These are phyloP conservation scores for Okamejei kenojei DNA, from an alignment of 2,797 vertebrate genomes.

Conservation along the genomic window DNA sequence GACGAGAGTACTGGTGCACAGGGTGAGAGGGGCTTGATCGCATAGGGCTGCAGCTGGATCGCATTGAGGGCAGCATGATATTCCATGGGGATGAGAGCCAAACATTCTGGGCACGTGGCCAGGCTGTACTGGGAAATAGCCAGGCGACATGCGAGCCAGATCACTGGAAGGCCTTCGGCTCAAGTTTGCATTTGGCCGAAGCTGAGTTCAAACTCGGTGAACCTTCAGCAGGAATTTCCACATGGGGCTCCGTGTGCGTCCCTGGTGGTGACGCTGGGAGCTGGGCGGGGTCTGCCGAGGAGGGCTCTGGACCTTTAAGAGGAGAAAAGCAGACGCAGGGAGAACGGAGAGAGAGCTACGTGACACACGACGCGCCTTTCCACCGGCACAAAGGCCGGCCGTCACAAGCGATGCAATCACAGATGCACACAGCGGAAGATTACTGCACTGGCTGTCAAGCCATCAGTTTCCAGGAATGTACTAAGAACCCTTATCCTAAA, in stretches of 20 bases:
- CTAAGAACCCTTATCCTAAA: constrained; percentile 18
- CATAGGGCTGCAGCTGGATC: no score
- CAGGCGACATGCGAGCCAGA: not conserved
- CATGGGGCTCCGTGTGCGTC: not conserved
- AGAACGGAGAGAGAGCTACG: not conserved
- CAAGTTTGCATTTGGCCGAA: not conserved
- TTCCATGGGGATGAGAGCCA: not conserved
- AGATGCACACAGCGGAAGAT: not conserved
- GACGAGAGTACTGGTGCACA: no score
- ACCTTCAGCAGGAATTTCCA: not conserved
- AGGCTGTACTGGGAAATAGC: not conserved
- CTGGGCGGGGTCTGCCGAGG: no score
- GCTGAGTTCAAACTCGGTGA: not conserved
- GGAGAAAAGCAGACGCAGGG: not conserved
- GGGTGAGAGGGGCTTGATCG: no score
- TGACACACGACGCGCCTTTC: not conserved
- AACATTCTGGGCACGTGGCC: not conserved
- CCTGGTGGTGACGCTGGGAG: no score
- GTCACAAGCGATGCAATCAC: not conserved
- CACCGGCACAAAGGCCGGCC: not conserved
- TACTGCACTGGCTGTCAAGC: not conserved
- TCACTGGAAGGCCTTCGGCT: not conserved
- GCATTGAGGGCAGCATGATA: not conserved
- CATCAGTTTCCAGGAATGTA: not conserved
- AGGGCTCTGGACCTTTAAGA: not conserved